Evolutionary conservation across 2,797 vertebrate genomes (phyloP).

Genomic region (Megaceryle alcyon): DNA sequence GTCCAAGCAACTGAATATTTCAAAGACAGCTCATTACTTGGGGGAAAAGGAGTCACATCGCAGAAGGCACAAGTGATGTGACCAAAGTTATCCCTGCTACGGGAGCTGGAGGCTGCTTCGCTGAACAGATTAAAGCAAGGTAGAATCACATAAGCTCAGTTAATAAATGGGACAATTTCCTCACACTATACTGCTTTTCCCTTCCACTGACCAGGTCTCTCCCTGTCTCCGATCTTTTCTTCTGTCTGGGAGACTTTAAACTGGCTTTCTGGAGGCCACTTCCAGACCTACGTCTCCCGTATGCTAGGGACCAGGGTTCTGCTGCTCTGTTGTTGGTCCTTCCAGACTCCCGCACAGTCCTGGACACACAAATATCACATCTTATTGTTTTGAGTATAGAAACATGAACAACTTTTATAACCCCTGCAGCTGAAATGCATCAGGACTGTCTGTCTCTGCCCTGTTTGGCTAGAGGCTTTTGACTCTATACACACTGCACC

Average conservation of each 20-base stretch:
- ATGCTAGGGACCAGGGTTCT: background rate
- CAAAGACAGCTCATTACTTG: background rate
- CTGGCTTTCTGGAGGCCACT: background rate
- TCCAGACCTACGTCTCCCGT: background rate
- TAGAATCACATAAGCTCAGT: background rate
- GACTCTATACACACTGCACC: background rate
- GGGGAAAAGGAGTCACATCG: background rate
- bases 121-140: background rate
- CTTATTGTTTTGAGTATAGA: background rate
- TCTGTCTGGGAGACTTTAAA: background rate
- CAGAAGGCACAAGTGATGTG: background rate
- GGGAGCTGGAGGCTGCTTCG: background rate
- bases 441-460: background rate
- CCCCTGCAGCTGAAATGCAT: background rate
- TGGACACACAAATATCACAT: background rate
- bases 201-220: background rate
- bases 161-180: background rate
- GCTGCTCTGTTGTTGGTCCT: background rate
- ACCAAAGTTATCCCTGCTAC: background rate
- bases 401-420: background rate
- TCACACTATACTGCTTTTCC: background rate
- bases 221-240: background rate
- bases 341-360: background rate
- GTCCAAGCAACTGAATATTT: background rate
- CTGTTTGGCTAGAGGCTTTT: background rate